phyloP scores from a whole-genome alignment of 2,113 vertebrate genomes.

The Pipra filicauda region DNA sequence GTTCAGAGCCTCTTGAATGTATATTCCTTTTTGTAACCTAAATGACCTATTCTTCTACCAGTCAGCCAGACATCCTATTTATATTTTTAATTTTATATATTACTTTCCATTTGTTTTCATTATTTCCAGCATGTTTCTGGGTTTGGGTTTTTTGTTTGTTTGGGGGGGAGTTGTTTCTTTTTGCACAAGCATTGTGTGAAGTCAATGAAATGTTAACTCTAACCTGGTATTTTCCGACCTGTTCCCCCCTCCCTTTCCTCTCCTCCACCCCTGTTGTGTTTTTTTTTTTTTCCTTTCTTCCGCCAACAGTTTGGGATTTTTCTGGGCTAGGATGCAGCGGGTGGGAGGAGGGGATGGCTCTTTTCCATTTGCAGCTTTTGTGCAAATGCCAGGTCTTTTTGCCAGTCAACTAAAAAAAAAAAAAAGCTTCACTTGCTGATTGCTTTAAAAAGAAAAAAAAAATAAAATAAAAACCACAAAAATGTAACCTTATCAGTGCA shows the following conservation, averaged over 20 bases:
- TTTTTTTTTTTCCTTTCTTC: constrained; percentile 33
- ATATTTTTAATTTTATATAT: constrained; percentile 78
- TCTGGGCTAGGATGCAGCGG: constrained; percentile 38
- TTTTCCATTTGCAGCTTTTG: constrained; percentile 72
- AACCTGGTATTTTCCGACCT: constrained; percentile 58
- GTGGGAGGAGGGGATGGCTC: constrained; percentile 58
- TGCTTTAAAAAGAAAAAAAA: constrained; percentile 35
- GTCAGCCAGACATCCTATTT: constrained; percentile 77
- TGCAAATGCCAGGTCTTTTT: constrained; percentile 73
- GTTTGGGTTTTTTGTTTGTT: not conserved
- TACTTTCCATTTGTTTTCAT: constrained; percentile 69
- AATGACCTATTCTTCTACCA: constrained; percentile 77
- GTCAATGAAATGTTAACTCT: constrained; percentile 51
- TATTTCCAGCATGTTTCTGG: constrained; percentile 73
- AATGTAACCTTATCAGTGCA: constrained; percentile 72
- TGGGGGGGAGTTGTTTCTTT: not conserved
- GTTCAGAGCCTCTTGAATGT: constrained; percentile 83
- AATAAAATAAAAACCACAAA: constrained; percentile 17
- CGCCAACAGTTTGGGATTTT: constrained; percentile 55
- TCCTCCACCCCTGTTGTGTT: not conserved
- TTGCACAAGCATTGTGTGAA: constrained; percentile 74
- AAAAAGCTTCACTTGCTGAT: constrained; percentile 61
- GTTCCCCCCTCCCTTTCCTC: constrained; percentile 49
- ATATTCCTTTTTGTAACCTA: constrained; percentile 79
- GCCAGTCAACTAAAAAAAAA: constrained; percentile 56